These are phyloP conservation scores for Austrofundulus limnaeus DNA, from an alignment of 2,113 vertebrate genomes.

Conservation along the genomic window DNA sequence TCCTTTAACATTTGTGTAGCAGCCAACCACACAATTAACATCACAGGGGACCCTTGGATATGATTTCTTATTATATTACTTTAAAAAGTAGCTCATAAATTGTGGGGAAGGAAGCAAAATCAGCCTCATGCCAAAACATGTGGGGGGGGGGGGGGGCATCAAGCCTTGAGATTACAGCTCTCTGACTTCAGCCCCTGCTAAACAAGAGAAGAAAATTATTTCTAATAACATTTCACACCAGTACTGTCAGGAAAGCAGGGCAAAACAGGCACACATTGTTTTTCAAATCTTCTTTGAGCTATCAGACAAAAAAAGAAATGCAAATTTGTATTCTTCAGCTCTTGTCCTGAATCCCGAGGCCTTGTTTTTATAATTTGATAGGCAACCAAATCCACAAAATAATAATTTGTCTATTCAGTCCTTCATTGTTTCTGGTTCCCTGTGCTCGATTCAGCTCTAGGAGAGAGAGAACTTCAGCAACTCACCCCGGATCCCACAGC, in stretches of 20 bases:
- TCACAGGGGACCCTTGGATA: slow-evolving; percentile 18
- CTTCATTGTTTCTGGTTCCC: no score
- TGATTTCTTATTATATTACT: slow-evolving; percentile 3
- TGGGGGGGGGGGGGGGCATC: background rate
- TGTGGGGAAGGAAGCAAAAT: slow-evolving; percentile 9
- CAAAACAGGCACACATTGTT: background rate
- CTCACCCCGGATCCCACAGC: no score
- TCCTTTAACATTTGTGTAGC: background rate
- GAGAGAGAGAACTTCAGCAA: no score
- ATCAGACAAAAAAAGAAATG: no score
- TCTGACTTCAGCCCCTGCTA: background rate
- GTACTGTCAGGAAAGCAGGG: slow-evolving; percentile 18
- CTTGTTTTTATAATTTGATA: no score
- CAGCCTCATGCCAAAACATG: background rate
- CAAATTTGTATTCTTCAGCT: background rate
- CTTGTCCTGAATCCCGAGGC: no score
- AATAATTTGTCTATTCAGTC: no score
- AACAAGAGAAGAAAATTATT: slow-evolving; percentile 22
- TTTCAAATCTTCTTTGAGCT: background rate
- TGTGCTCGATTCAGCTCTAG: no score
- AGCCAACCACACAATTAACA: slow-evolving; percentile 15
- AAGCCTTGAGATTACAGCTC: slow-evolving; percentile 8
- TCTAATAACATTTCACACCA: slow-evolving; percentile 6
- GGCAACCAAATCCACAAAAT: no score
- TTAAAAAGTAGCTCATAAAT: slow-evolving; percentile 16